phyloP scores from a whole-genome alignment of 53 echinoderm and acorn worm genomes.

The Mesocentrotus franciscanus region DNA sequence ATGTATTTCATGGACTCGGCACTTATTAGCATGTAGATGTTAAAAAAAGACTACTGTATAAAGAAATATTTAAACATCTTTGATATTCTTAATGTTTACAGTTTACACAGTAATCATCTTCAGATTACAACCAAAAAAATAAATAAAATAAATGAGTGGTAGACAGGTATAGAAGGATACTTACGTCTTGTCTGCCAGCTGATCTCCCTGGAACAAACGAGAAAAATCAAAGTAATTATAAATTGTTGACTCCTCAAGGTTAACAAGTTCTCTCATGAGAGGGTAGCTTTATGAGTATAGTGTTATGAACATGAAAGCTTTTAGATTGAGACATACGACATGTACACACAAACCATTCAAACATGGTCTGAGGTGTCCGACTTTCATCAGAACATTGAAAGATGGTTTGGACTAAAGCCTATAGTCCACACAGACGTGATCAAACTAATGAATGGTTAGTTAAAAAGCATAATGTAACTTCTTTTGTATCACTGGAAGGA shows the following conservation, averaged over 20 bases:
- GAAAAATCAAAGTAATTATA: neutral
- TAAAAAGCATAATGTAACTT: too few species aligned
- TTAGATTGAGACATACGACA: too few species aligned
- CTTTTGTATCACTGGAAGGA: too few species aligned
- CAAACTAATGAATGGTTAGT: too few species aligned
- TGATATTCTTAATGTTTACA: neutral
- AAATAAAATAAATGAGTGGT: neutral
- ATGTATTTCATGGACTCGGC: too few species aligned
- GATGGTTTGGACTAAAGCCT: too few species aligned
- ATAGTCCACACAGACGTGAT: too few species aligned
- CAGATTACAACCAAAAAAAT: neutral
- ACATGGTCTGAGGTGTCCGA: neutral
- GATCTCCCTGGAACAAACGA: constrained; percentile 21
- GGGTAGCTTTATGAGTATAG: neutral
- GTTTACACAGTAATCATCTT: neutral
- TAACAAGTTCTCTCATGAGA: neutral
- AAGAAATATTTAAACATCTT: neutral
- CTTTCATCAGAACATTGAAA: too few species aligned
- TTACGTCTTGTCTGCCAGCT: constrained; percentile 56
- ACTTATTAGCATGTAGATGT: too few species aligned
- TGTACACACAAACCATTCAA: neutral
- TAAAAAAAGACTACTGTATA: too few species aligned
- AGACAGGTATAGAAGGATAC: neutral
- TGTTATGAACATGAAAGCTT: too few species aligned
- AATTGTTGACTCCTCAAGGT: neutral